Evolutionary conservation across 2,797 vertebrate species (phyloP).

Genomic region (Alectoris magna): DNA sequence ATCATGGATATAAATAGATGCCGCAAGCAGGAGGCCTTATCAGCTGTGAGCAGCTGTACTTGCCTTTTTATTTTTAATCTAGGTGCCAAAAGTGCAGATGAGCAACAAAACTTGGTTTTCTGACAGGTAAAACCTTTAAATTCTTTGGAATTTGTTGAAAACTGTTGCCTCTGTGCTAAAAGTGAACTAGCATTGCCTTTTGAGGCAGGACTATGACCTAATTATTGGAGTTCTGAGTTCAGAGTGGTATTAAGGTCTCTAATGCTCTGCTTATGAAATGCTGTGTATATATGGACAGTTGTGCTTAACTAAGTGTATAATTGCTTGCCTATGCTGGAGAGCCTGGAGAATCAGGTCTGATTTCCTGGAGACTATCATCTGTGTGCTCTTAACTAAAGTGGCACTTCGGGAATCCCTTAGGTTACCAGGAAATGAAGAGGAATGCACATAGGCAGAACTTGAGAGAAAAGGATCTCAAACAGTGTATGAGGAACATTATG

Average conservation of each 20-base stretch:
- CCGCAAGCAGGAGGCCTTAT: constrained; percentile 8
- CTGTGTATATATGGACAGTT: neutral
- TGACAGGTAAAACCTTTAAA: neutral
- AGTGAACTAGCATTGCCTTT: neutral
- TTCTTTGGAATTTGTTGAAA: neutral
- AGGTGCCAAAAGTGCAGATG: neutral
- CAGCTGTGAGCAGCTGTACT: constrained; percentile 32
- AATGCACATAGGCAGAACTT: neutral
- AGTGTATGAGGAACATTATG: neutral
- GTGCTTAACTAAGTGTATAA: neutral
- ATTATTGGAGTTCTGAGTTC: neutral
- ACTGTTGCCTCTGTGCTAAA: neutral
- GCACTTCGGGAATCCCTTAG: neutral
- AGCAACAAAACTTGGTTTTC: neutral
- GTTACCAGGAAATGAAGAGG: neutral
- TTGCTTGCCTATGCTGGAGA: neutral
- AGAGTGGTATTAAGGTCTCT: neutral
- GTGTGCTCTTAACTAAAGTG: neutral
- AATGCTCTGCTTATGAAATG: neutral
- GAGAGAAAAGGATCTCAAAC: neutral
- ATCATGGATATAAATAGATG: constrained; percentile 2
- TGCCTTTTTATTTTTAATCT: constrained; percentile 21
- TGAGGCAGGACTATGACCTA: neutral
- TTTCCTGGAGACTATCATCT: neutral
- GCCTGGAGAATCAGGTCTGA: neutral